phyloP scores from a whole-genome alignment of 2,113 vertebrate genomes.

The Carassius gibelio region DNA sequence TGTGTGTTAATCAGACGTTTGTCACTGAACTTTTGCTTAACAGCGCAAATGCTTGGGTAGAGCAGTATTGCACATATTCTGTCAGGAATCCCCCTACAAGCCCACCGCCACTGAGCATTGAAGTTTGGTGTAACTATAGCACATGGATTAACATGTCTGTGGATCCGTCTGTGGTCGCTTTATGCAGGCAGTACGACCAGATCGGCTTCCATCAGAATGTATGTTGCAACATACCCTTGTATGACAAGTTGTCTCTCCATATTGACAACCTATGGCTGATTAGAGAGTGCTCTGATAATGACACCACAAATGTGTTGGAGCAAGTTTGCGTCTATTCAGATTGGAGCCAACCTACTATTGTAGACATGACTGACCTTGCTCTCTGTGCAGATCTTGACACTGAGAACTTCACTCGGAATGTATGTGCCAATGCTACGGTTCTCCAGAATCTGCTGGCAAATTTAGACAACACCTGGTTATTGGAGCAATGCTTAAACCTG shows the following conservation, averaged over 20 bases:
- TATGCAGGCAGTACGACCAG: constrained; percentile 75
- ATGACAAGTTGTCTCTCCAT: constrained; percentile 66
- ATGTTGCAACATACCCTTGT: constrained; percentile 67
- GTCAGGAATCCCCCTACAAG: constrained; percentile 6
- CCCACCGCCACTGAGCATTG: constrained; percentile 46
- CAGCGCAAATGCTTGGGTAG: constrained; percentile 67
- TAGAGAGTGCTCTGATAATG: constrained; percentile 64
- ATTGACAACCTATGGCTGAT: constrained; percentile 73
- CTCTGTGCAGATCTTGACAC: constrained; percentile 74
- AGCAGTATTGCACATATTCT: constrained; percentile 63
- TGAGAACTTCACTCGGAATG: constrained; percentile 72
- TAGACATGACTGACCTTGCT: constrained; percentile 77
- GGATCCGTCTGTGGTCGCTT: constrained; percentile 71
- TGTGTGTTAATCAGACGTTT: constrained; percentile 72
- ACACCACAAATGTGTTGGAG: constrained; percentile 44
- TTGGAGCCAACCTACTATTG: constrained; percentile 70
- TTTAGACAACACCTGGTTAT: constrained; percentile 76
- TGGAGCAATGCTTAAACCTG: constrained; percentile 71
- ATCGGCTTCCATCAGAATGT: constrained; percentile 70
- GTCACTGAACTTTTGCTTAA: constrained; percentile 60
- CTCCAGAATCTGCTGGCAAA: constrained; percentile 74
- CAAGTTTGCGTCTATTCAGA: constrained; percentile 74
- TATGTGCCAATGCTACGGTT: constrained; percentile 71
- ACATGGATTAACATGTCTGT: constrained; percentile 64
- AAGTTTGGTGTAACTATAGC: constrained; percentile 73